Evolutionary conservation across 2,113 vertebrate species (phyloP).

Genomic region (Malurus elegans): DNA sequence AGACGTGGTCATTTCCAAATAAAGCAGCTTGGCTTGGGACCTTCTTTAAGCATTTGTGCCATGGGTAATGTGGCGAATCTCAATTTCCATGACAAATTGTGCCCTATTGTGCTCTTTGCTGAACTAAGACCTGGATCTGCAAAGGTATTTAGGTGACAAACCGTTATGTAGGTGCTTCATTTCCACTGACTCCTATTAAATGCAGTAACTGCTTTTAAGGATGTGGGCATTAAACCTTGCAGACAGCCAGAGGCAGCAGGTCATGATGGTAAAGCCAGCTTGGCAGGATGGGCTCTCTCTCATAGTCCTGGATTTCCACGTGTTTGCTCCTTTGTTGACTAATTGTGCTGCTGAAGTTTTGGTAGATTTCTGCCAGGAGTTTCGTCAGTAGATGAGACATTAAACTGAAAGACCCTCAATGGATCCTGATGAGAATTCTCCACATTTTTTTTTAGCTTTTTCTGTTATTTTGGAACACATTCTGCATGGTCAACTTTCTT

Average conservation of each 20-base stretch:
- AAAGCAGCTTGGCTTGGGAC: background rate
- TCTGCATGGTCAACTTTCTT: rapidly evolving
- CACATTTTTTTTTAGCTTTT: background rate
- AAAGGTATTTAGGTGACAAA: constrained; percentile 34
- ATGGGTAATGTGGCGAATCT: background rate
- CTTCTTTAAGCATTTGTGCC: background rate
- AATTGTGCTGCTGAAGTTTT: background rate
- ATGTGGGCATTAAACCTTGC: background rate
- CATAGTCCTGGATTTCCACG: background rate
- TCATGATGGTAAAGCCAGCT: background rate
- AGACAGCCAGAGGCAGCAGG: background rate
- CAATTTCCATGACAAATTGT: background rate
- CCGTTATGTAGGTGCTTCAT: background rate
- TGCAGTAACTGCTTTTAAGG: background rate
- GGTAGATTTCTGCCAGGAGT: background rate
- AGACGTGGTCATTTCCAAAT: background rate
- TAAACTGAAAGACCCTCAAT: background rate
- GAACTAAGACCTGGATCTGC: background rate
- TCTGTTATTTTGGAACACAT: background rate
- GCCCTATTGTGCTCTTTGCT: background rate
- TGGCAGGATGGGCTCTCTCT: background rate
- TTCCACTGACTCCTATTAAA: background rate
- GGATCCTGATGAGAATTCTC: background rate
- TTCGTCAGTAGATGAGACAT: background rate
- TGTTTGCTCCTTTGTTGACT: background rate